Evolutionary conservation across 2,888 invertebrate species (phyloP), one percentile per base, ranked within the genome.

Genomic region (Phaedon cochleariae): DNA sequence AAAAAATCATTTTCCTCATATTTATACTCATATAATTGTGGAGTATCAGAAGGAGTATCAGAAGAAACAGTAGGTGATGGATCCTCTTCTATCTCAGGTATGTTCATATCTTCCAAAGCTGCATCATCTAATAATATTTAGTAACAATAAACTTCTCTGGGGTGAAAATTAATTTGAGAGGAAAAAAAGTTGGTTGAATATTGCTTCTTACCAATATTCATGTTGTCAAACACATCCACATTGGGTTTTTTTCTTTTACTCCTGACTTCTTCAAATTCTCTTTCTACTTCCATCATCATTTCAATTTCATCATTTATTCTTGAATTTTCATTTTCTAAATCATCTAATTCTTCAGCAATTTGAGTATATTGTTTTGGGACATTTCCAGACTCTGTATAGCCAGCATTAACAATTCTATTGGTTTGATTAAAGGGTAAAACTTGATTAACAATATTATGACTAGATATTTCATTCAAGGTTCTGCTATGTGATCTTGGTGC

Each of bases 1-100:
- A 83, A 79, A 15, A 81, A 64, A 54, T 78, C 78, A 66, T 82
- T 79, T 31, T 65, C 49, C 37, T 53, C 26, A 57, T 68, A 62
- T 4, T 68, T 37, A 54, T 51, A 67, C 34, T 64, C 60, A 21
- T 63, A 37, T 17, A 54, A 21, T 10, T 52, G 26, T 22, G 45
- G 21, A 10, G 55, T 34, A 18, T 51, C 15, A 26, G n/a, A n/a
- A n/a, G n/a, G n/a, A n/a, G n/a, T n/a, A n/a, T n/a, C n/a, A n/a
- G n/a, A n/a, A n/a, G n/a, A n/a, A n/a, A n/a, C n/a, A n/a, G n/a
- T n/a, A n/a, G 31, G 31, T 53, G 5, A 20, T 18, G 26, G 51
- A 0, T 37, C 49, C 7, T 61, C 58, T 45, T 18, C 37, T 21
- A 29, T 62, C 9, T 17, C 10, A 21, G 54, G 34, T 64, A 55